Evolutionary conservation across 2,797 vertebrate species (phyloP), one percentile per base, ranked within the genome.

Genomic region (Oceanodroma leucorhoa): DNA sequence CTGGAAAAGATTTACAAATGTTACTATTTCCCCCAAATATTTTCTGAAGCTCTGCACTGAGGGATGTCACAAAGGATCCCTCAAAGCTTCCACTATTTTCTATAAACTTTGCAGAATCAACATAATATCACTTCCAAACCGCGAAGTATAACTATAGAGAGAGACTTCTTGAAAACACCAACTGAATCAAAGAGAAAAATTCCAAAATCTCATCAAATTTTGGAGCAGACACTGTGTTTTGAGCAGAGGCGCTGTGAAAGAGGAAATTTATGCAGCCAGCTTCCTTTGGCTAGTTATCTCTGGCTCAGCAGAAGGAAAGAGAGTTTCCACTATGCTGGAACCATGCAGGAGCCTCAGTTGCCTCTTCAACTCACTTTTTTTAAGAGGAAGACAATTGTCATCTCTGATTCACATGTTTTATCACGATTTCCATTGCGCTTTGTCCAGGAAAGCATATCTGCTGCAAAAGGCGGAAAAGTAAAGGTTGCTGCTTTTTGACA

Each of bases 111-210:
- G 13, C 10, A 60, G 70, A 66, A 53, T 40, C n/a, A 84, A 69
- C 17, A n/a, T 29, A 38, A 3, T 5, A 34, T 17, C 50, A 32
- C 30, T 19, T 51, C 18, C 34, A 70, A 43, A 43, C 7, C 9
- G 17, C 1, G 1, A 50, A 38, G 14, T 11, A 2, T 20, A 65
- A 20, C 17, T 41, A 27, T 0, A 22, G 36, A 67, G 46, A 69
- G 18, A 54, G 6, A 27, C 3, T 40, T 45, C 10, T 21, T 76
- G 32, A 77, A 82, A 87, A 66, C 12, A 26, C 0, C n/a, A 55
- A 36, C 43, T 48, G 65, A 76, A 69, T 13, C 69, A 50, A 41
- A 62, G 20, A 26, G 46, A 14, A 14, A 66, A 65, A 54, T 6
- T 34, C 51, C 45, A 41, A 55, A 55, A 27, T n/a, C 22, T 66